Evolutionary conservation across 2,797 vertebrate species (phyloP), one percentile per base, ranked within the genome.

Genomic region (Paguma larvata): DNA sequence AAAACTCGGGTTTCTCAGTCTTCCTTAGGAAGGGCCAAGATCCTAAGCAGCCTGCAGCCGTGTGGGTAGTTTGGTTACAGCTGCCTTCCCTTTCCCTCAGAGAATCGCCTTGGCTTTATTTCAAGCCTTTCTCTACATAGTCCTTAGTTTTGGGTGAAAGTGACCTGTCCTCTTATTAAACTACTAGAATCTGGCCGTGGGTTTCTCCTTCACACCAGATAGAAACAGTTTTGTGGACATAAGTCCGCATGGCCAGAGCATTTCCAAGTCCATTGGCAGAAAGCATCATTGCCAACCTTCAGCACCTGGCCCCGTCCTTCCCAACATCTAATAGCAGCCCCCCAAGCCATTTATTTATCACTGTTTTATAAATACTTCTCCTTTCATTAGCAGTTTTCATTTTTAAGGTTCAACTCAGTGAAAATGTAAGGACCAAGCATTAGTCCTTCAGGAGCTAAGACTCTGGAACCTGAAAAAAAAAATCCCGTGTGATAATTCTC

Each of bases 41-140:
- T 62, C 82, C 53, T 73, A 77, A 77, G 25, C 14, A 77, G 14
- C 6, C 30, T 89, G 83, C 7, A 65, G 53, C 5, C 83, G 48
- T 5, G 16, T 46, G 32, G 41, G 1, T 70, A 82, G 12, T 93
- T 82, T 91, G 11, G 30, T 89, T 44, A 70, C 27, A 72, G 73
- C 13, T 79, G 19, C 41, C 56, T 82, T 91, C 12, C 18, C 13
- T 95, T 89, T 84, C 12, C 32, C 18, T 89, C 41, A 89, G 82
- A 65, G 34, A 56, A 91, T 84, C 59, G 85, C 34, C 30, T 51
- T 48, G 38, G 18, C 21, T 86, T 86, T 62, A 79, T 90, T 93
- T 96, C 30, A 92, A 88, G 41, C 85, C 67, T 94, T 95, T 91
- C 11, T 21, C 11, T 94, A 19, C 65, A 75, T 83, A 72, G 87